Conservation (phyloP, 2,888 invertebrate species). For the Acanthosepion esculentum region DNA sequence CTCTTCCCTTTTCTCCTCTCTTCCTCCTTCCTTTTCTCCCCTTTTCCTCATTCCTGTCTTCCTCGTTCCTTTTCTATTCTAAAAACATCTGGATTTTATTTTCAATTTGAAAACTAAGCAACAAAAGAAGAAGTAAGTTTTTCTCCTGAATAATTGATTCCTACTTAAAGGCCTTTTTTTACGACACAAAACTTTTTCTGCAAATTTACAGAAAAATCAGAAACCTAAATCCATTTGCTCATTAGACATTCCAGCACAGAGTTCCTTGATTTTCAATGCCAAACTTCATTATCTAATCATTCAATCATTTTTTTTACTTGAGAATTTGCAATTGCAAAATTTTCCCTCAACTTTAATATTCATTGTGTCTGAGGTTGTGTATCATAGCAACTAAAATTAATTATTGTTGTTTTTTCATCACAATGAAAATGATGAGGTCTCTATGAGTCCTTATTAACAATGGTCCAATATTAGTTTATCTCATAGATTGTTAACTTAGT, state of each 20-base stretch:
- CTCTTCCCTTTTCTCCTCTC: not conserved
- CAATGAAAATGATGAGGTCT: not conserved
- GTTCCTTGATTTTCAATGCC: not conserved
- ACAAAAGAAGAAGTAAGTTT: not conserved
- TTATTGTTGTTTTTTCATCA: not conserved
- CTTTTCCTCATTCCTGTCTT: not conserved
- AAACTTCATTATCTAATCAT: not conserved
- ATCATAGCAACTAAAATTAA: not conserved
- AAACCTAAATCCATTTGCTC: not conserved
- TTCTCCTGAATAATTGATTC: not conserved
- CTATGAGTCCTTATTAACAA: not conserved
- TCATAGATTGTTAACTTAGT: not conserved
- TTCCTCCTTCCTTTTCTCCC: not conserved
- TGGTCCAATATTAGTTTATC: not conserved
- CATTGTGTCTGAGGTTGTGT: not conserved
- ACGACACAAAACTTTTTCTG: not conserved
- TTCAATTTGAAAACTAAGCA: not conserved
- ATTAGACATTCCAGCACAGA: not conserved
- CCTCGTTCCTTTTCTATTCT: not conserved
- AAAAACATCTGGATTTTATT: not conserved
- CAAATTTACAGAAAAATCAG: not conserved
- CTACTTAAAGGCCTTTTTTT: not conserved
- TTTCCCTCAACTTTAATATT: not conserved
- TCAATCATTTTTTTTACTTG: not conserved
- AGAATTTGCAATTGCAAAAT: not conserved